A percentile compares a stretch with the other conserved stretches of the same genome.
These are phyloP conservation scores for Cariama cristata DNA, from an alignment of 2,113 vertebrate species.

Conservation along the genomic window DNA sequence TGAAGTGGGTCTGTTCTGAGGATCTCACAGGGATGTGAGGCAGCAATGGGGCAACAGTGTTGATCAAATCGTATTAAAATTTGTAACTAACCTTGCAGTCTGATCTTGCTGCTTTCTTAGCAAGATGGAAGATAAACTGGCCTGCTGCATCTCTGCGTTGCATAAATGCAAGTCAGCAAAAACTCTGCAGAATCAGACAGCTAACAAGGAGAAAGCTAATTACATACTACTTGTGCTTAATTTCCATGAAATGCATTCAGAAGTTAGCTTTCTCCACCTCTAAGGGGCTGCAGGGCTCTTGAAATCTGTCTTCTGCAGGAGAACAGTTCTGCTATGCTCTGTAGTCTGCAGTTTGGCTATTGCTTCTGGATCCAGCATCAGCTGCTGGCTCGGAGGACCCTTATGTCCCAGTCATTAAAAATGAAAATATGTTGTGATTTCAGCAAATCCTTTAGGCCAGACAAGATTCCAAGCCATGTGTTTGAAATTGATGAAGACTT, in stretches of 20 bases:
- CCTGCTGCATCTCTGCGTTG: background rate
- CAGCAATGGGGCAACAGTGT: background rate
- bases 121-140: background rate
- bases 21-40: background rate
- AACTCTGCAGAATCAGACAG: background rate
- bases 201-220: background rate
- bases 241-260: background rate
- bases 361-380: background rate
- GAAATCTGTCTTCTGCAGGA: background rate
- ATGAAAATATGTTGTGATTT: constrained; percentile 59
- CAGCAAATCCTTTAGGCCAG: constrained; percentile 94
- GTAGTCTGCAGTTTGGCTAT: background rate
- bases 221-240: background rate
- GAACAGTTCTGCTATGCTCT: background rate
- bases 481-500: constrained; percentile 96
- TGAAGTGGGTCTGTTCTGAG: background rate
- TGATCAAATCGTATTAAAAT: background rate
- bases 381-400: background rate
- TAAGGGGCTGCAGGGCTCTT: background rate
- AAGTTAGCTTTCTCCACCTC: background rate
- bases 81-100: background rate
- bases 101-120: background rate
- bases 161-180: background rate
- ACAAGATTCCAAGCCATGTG: constrained; percentile 91
- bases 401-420: background rate